phyloP scores from a whole-genome alignment of 2,113 vertebrate genomes.

The Pyxicephalus adspersus region DNA sequence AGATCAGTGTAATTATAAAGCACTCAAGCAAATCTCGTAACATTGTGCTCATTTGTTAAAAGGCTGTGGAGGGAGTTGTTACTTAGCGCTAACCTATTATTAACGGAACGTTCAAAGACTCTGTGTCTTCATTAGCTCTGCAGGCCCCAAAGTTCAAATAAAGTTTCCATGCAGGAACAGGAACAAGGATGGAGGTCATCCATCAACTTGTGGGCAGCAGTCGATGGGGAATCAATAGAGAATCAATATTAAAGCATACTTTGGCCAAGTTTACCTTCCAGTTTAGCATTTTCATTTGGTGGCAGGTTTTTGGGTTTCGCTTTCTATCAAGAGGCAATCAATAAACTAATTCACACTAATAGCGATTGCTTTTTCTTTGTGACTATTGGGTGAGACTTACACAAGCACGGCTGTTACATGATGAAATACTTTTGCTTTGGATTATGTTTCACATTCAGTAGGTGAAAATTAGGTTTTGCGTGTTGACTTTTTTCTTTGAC shows the following conservation, averaged over 20 bases:
- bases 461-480: too few relatives aligned
- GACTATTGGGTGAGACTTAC: background rate
- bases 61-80: slow-evolving; percentile 30
- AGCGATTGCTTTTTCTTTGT: background rate
- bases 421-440: too few relatives aligned
- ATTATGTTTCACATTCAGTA: too few relatives aligned
- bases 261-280: slow-evolving; percentile 32
- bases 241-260: slow-evolving; percentile 38
- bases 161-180: slow-evolving; percentile 13
- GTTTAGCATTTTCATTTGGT: slow-evolving; percentile 9
- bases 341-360: slow-evolving; percentile 20
- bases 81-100: slow-evolving; percentile 39
- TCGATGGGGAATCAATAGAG: slow-evolving; percentile 40
- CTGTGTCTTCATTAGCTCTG: slow-evolving; percentile 30
- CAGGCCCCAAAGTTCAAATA: slow-evolving; percentile 27
- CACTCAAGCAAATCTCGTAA: slow-evolving; percentile 26
- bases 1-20: slow-evolving; percentile 46
- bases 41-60: slow-evolving; percentile 37
- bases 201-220: slow-evolving; percentile 11
- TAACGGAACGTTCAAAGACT: slow-evolving; percentile 11
- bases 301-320: slow-evolving; percentile 20
- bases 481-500: too few relatives aligned
- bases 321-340: slow-evolving; percentile 23
- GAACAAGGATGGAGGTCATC: slow-evolving; percentile 36
- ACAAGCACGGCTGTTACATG: too few relatives aligned